Evolutionary conservation across 1,140 invertebrate species (phyloP).

Genomic region (Scaptomyza montana): DNA sequence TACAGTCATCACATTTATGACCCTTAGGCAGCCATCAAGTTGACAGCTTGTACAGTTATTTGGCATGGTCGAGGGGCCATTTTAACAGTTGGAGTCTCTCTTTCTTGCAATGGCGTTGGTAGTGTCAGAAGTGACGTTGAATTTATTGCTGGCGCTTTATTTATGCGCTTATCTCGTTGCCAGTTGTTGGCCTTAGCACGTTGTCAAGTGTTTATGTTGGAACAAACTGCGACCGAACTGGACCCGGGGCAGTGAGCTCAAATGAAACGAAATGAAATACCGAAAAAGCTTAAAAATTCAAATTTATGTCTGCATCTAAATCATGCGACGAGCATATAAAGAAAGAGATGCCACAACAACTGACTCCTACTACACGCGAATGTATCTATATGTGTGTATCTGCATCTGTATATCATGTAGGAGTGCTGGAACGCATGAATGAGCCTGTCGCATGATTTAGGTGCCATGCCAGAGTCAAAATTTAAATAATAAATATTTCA

Average conservation of each 20-base stretch:
- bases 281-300: constrained; percentile 72
- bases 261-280: constrained; percentile 71
- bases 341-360: constrained; percentile 29
- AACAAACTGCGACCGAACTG: constrained; percentile 25
- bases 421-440: constrained; percentile 53
- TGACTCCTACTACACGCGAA: background rate
- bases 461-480: constrained; percentile 60
- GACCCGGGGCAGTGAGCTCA: constrained; percentile 22
- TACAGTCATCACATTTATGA: constrained; percentile 14
- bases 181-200: constrained; percentile 69
- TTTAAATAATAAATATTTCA: constrained; percentile 82
- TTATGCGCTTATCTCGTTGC: constrained; percentile 73
- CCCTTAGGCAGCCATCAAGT: constrained; percentile 18
- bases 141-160: constrained; percentile 71
- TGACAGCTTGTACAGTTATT: constrained; percentile 28
- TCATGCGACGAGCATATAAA: constrained; percentile 59
- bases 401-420: constrained; percentile 46
- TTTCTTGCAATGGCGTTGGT: constrained; percentile 27
- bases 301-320: constrained; percentile 82
- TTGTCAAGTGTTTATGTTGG: constrained; percentile 81
- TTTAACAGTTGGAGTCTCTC: background rate
- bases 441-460: constrained; percentile 76
- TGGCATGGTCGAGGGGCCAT: background rate
- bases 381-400: constrained; percentile 21
- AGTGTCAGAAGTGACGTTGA: constrained; percentile 72